These are phyloP conservation scores for Urosaurus nigricauda DNA, from an alignment of 2,797 vertebrate genomes.

Conservation along the genomic window DNA sequence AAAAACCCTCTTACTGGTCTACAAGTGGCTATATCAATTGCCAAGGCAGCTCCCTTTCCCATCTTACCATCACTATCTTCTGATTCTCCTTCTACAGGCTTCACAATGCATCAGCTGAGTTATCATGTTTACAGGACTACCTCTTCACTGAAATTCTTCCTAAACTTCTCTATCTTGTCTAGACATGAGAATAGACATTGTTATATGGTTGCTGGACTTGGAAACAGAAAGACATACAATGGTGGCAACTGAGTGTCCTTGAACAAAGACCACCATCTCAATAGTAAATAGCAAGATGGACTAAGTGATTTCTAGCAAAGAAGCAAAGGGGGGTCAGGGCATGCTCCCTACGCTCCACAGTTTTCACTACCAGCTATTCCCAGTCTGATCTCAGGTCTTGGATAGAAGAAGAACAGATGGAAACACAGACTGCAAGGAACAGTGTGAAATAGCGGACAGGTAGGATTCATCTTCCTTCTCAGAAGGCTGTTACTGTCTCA, in stretches of 20 bases:
- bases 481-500: neutral
- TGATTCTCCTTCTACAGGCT: neutral
- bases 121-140: neutral
- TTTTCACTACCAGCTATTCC: neutral
- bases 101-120: neutral
- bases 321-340: neutral
- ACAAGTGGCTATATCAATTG: neutral
- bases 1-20: neutral
- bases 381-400: too few species aligned
- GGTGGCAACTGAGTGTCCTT: neutral
- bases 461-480: neutral
- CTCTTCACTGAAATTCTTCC: neutral
- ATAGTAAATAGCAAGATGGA: neutral
- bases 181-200: neutral
- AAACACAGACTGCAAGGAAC: neutral
- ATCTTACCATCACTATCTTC: neutral
- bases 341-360: neutral
- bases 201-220: neutral
- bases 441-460: neutral
- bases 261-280: neutral
- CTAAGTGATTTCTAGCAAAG: neutral
- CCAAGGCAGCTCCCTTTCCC: neutral
- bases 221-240: neutral
- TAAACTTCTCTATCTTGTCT: neutral
- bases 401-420: neutral